A percentile compares a stretch with the other conserved stretches of the same genome.
Conservation (phyloP, 2,113 vertebrate species). For the Rhipidura dahli region DNA sequence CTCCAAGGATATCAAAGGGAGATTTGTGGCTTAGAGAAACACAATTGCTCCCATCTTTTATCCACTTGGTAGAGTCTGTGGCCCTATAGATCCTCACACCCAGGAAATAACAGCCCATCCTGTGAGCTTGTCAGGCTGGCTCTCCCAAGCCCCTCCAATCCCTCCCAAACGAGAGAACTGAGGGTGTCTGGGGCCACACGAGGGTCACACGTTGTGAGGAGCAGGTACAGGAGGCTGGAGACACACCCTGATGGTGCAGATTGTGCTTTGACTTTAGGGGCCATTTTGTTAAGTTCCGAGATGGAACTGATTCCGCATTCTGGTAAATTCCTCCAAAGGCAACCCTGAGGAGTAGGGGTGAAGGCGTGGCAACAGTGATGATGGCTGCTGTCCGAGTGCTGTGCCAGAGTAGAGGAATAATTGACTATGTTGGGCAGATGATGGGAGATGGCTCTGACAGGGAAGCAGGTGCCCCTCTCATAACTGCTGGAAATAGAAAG, state of each 20-base stretch:
- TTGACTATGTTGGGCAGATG: neutral
- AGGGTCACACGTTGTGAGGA: neutral
- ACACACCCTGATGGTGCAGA: accelerated
- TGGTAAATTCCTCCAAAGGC: neutral
- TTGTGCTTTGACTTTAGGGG: neutral
- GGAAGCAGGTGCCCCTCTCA: neutral
- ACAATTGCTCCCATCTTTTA: neutral
- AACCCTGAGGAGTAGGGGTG: neutral
- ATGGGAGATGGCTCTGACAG: neutral
- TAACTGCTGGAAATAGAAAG: neutral
- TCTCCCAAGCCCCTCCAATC: neutral
- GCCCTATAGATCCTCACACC: neutral
- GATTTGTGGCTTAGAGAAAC: neutral
- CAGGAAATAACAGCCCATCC: neutral
- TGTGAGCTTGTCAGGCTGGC: neutral
- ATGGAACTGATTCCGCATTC: neutral
- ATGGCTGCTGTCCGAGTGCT: neutral
- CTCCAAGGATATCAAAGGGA: neutral
- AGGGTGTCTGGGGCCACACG: neutral
- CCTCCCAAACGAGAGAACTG: neutral
- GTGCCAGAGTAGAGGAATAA: neutral
- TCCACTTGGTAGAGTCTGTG: neutral
- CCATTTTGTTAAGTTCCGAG: neutral
- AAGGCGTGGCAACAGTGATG: accelerated
- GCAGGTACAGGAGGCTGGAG: neutral